Evolutionary conservation across 2,888 invertebrate genomes (phyloP), one percentile per base, ranked within the genome.

Genomic region (Cephus rjabovi): DNA sequence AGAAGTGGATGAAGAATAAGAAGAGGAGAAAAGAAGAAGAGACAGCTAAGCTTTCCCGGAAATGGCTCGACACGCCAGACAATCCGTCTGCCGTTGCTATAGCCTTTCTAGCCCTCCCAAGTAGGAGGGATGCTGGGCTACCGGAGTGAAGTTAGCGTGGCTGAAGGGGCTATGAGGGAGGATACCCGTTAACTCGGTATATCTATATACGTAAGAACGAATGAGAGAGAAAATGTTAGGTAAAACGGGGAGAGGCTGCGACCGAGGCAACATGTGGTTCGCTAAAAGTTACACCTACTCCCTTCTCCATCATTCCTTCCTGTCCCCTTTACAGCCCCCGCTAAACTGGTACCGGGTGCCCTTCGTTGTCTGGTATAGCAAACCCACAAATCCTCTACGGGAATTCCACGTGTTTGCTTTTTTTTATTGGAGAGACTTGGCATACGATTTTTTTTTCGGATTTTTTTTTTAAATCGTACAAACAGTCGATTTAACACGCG

Each of bases 251-350:
- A 56, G 56, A 56, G 56, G 56, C 56, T 56, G 56, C 56, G 80
- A 83, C 80, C 82, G 80, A 83, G 83, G 84, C 87, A 87, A 88
- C 87, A 86, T 86, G 87, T 88, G 87, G 87, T 86, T 87, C 81
- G 83, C 82, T 81, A 81, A 78, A 82, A 85, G 83, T 85, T 86
- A 84, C 79, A 82, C 83, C 77, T 81, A 79, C 82, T 78, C 77
- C 75, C 74, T 79, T 77, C 76, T 81, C 76, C 80, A 78, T 77
- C 71, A 76, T 76, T 34, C 71, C 71, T 71, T 34, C 71, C 33
- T 34, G 33, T 31, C 31, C 71, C 33, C 4, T 34, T 71, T 31
- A 23, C 71, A 33, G 12, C 71, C 71, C 33, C 71, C 71, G 71
- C 15, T 31, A 34, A 31, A 23, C 31, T 71, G 33, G 31, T 31